These are phyloP conservation scores for Micoletzkya japonica DNA, from an alignment of 2,888 invertebrate species.

Conservation along the genomic window DNA sequence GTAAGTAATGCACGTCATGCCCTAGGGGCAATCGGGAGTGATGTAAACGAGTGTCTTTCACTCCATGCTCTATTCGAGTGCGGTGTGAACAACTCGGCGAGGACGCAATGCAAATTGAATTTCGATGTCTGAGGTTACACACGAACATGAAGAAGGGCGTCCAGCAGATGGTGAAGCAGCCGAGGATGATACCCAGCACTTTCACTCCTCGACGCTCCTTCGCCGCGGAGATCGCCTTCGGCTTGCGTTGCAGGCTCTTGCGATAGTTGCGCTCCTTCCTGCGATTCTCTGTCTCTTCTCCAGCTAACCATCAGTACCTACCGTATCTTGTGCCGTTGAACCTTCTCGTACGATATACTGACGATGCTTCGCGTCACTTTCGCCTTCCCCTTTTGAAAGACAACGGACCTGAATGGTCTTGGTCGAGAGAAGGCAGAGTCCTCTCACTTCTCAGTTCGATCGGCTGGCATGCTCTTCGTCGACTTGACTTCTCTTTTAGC, in stretches of 20 bases:
- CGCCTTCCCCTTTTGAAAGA: conserved; percentile 42
- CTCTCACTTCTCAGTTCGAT: conserved; percentile 15
- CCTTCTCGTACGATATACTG: conserved; percentile 52
- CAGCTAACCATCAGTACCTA: conserved; percentile 12
- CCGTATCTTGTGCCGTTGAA: conserved; percentile 60
- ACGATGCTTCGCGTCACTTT: conserved; percentile 43
- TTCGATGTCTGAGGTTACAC: too few species aligned
- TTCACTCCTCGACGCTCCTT: conserved; percentile 62
- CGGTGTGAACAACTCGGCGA: too few species aligned
- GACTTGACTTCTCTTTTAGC: conserved; percentile 14
- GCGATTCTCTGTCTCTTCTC: not conserved
- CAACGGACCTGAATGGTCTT: conserved; percentile 35
- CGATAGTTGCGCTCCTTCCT: conserved; percentile 60
- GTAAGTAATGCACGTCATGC: too few species aligned
- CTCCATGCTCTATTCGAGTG: too few species aligned
- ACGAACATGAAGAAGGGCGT: conserved; percentile 62
- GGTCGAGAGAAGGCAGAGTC: not conserved
- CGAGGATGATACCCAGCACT: conserved; percentile 63
- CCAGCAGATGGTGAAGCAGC: conserved; percentile 64
- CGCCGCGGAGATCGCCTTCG: conserved; percentile 63
- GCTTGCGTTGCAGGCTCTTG: conserved; percentile 61
- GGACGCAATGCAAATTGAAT: too few species aligned
- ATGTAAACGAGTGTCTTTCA: too few species aligned
- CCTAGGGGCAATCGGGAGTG: too few species aligned
- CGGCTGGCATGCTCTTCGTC: conserved; percentile 23